These are phyloP conservation scores for Gadopsis bispinosus DNA, from an alignment of 2,797 vertebrate species.

Conservation along the genomic window DNA sequence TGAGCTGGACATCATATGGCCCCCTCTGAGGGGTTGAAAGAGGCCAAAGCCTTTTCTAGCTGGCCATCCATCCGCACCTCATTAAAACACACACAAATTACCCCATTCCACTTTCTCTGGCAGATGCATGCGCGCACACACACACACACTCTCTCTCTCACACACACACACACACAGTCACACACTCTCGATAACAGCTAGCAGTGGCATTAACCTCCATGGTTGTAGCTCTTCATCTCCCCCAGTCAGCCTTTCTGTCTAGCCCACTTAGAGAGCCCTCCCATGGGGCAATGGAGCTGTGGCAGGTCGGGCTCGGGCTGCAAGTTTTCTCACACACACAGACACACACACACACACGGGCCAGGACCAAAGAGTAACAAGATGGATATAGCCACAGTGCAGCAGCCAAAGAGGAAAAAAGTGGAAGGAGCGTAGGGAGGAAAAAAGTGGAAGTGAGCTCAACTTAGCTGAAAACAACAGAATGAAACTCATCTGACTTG, in stretches of 20 bases:
- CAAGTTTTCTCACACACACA: slow-evolving; percentile 51
- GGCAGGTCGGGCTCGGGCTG: slow-evolving; percentile 69
- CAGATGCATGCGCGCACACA: slow-evolving; percentile 20
- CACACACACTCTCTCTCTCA: slow-evolving; percentile 9
- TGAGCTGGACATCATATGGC: slow-evolving; percentile 66
- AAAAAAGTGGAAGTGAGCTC: slow-evolving; percentile 47
- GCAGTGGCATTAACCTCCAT: slow-evolving; percentile 76
- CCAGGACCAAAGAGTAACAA: slow-evolving; percentile 65
- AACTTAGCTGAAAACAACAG: slow-evolving; percentile 48
- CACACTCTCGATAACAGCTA: slow-evolving; percentile 56
- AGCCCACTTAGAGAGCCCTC: slow-evolving; percentile 81
- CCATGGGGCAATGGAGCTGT: slow-evolving; percentile 71
- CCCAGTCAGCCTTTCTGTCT: slow-evolving; percentile 76
- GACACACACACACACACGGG: slow-evolving; percentile 45
- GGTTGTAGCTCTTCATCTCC: slow-evolving; percentile 77
- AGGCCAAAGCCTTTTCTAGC: slow-evolving; percentile 74
- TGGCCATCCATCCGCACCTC: slow-evolving; percentile 79
- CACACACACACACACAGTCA: slow-evolving; percentile 14
- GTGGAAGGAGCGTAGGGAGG: slow-evolving; percentile 48
- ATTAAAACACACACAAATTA: slow-evolving; percentile 74
- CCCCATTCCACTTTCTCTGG: slow-evolving; percentile 59
- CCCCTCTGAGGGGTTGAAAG: slow-evolving; percentile 70
- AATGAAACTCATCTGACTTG: slow-evolving; percentile 31
- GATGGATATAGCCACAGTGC: slow-evolving; percentile 59
- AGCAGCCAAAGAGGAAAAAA: slow-evolving; percentile 60